These are phyloP conservation scores for Phyllotreta cruciferae DNA, from an alignment of 2,888 invertebrate species.

Conservation along the genomic window DNA sequence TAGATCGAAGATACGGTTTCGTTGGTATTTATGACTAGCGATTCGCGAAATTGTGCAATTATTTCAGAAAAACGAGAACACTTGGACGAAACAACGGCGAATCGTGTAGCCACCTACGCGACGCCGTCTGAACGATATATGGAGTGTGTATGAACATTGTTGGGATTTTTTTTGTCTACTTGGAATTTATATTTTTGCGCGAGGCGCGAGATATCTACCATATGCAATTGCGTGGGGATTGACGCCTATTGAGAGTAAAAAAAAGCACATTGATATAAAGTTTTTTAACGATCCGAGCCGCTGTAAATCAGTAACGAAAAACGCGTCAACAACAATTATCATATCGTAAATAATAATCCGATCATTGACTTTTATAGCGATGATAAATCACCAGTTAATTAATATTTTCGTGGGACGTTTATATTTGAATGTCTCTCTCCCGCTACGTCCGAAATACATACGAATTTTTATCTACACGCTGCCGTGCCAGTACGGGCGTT, in stretches of 20 bases:
- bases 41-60: constrained; percentile 17
- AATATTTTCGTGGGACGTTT: constrained; percentile 33
- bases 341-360: constrained; percentile 14
- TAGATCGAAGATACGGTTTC: not conserved
- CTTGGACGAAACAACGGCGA: constrained; percentile 34
- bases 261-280: too few relatives aligned
- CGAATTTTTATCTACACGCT: constrained; percentile 24
- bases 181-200: not conserved
- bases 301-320: not conserved
- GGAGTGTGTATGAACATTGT: constrained; percentile 13
- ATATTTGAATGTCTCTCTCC: constrained; percentile 28
- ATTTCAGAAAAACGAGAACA: constrained; percentile 30
- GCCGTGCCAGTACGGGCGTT: constrained; percentile 16
- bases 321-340: constrained; percentile 16
- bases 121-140: constrained; percentile 15
- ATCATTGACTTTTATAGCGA: constrained; percentile 25
- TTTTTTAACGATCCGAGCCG: too few relatives aligned
- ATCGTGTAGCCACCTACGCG: constrained; percentile 30
- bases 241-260: too few relatives aligned
- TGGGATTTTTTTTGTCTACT: constrained; percentile 5
- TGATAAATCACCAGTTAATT: constrained; percentile 31
- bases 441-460: constrained; percentile 28
- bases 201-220: not conserved
- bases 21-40: constrained; percentile 6
- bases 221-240: not conserved